phyloP scores from a whole-genome alignment of 1,140 invertebrate species.

The Maniola jurtina region DNA sequence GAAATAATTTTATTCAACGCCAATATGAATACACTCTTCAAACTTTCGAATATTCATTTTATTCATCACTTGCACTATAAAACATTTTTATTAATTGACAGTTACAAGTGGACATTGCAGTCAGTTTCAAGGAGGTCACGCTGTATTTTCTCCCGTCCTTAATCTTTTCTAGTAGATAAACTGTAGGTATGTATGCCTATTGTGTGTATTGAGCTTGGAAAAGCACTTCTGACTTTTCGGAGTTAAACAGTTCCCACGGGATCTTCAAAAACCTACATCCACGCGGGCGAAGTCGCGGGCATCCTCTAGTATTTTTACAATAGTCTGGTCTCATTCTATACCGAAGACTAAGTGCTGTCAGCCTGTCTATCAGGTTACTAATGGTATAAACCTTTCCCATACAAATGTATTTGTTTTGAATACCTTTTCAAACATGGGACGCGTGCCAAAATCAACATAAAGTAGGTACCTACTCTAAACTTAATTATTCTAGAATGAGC shows the following conservation, averaged over 20 bases:
- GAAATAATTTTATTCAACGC: conserved; percentile 12
- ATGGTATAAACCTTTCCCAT: conserved; percentile 25
- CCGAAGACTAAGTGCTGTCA: background rate
- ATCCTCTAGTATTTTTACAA: too few species aligned
- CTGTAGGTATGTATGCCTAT: too few species aligned
- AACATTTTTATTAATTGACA: conserved; percentile 12
- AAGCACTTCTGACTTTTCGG: too few species aligned
- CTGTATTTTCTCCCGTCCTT: too few species aligned
- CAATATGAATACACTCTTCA: conserved; percentile 3
- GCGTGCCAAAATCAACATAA: conserved; percentile 31
- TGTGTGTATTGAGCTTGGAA: too few species aligned
- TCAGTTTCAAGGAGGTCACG: background rate
- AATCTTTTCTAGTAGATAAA: too few species aligned
- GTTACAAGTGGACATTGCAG: background rate
- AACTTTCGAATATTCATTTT: conserved; percentile 2
- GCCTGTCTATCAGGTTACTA: background rate
- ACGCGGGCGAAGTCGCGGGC: too few species aligned
- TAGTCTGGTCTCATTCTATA: too few species aligned
- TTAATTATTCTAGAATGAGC: conserved; percentile 26
- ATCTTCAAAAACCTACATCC: too few species aligned
- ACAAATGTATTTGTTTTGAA: conserved; percentile 18
- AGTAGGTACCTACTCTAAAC: background rate
- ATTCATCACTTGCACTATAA: background rate
- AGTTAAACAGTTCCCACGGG: too few species aligned
- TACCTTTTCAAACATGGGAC: conserved; percentile 26